Base-by-base conservation (phyloP, 2,888 invertebrate genomes). In the Pocota personata region DNA sequence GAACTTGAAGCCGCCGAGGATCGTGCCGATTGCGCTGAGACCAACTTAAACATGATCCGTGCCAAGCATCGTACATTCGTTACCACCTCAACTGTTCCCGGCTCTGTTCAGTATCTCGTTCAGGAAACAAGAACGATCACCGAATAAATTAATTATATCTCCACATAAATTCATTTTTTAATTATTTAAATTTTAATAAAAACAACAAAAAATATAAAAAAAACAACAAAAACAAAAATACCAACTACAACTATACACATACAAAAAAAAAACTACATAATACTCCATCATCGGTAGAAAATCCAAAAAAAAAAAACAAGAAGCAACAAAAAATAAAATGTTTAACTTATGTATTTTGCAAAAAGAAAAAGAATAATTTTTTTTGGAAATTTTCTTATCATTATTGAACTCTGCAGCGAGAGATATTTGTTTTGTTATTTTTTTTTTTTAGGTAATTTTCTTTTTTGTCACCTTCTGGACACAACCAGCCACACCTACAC, bases 11-110 rank as follows among this genome's bases (percentile, higher is more conserved):
- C 98, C 69, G 98, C 98, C 89, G 98, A 99, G 93, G 98, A 98
- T 93, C 97, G 98, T 90, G 98, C 98, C 90, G 98, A 98, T 91
- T 95, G 95, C 90, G 98, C 98, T 90, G 98, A 98, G 94, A 97
- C 97, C 95, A 98, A 97, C 93, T 95, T 98, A 93, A 96, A 96
- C 90, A 94, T 98, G 93, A 98, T 98, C 94, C 96, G 98, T 91
- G 98, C 98, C 94, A 98, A 99, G 95, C 98, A 98, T 95, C 98
- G 98, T 94, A 97, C 98, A 93, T 98, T 98, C 94, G 98, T 98
- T 92, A 98, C 98, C 94, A 97, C 97, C 93, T 97, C 96, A 93
- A 95, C 97, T 90, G 96, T 97, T 90, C 97, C 97, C 93, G 97
- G 97, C 91, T 97, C 97, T 91, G 97, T 97, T 94, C 97, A 97